phyloP scores from a whole-genome alignment of 2,888 invertebrate genomes.

The Conchocele bisecta region DNA sequence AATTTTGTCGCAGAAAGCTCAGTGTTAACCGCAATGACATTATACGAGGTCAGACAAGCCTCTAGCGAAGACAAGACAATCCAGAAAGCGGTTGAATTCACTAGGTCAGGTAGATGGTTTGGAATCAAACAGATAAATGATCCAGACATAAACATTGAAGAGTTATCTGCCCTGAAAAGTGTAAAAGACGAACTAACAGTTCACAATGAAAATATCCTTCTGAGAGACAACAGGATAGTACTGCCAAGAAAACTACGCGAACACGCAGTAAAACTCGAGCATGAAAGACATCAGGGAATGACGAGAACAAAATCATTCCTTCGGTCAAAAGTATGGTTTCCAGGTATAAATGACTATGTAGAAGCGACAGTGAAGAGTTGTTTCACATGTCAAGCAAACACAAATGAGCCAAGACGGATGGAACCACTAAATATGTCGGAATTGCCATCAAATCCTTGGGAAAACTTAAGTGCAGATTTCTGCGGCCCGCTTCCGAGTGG shows the following conservation, averaged over 20 bases:
- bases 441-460: slow-evolving; percentile 41
- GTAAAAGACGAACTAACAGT: slow-evolving; percentile 45
- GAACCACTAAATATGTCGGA: slow-evolving; percentile 55
- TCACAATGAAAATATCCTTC: slow-evolving; percentile 27
- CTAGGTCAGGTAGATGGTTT: slow-evolving; percentile 36
- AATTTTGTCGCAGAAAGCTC: slow-evolving; percentile 43
- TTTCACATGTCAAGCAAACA: slow-evolving; percentile 27
- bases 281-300: slow-evolving; percentile 65
- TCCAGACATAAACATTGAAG: slow-evolving; percentile 35
- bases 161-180: slow-evolving; percentile 17
- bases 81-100: slow-evolving; percentile 40
- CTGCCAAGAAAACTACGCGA: slow-evolving; percentile 36
- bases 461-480: slow-evolving; percentile 44
- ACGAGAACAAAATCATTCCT: slow-evolving; percentile 53
- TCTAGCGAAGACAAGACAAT: slow-evolving; percentile 51
- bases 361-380: slow-evolving; percentile 36
- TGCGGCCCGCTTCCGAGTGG: slow-evolving; percentile 33
- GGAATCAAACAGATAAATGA: slow-evolving; percentile 29
- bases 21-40: slow-evolving; percentile 59
- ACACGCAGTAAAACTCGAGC: slow-evolving; percentile 50
- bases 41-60: slow-evolving; percentile 56
- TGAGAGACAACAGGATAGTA: slow-evolving; percentile 35
- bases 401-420: background rate
- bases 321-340: slow-evolving; percentile 61
- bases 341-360: slow-evolving; percentile 45